Percentiles rank a stretch among this genome's conserved stretches.
These are phyloP conservation scores for Trematomus bernacchii DNA, from an alignment of 2,797 vertebrate genomes.

Conservation along the genomic window DNA sequence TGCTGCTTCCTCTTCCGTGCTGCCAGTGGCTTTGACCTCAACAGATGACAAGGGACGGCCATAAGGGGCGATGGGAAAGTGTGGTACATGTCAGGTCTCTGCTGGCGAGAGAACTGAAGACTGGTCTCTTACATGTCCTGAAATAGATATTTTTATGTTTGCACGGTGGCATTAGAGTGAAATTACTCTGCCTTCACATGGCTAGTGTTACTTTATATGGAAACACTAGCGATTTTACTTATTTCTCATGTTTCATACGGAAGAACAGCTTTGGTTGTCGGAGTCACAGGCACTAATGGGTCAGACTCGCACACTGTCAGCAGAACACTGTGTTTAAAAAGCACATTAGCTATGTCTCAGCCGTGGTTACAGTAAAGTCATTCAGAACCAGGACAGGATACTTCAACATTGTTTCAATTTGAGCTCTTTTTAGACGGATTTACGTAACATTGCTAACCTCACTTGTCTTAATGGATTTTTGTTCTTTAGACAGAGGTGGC, in stretches of 20 bases:
- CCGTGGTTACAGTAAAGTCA: background rate
- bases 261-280: slow-evolving; percentile 6
- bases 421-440: background rate
- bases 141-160: slow-evolving; percentile 15
- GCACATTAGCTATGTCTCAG: background rate
- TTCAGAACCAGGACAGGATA: background rate
- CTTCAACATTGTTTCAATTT: background rate
- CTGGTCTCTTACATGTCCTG: slow-evolving; percentile 11
- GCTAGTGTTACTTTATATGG: background rate
- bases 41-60: slow-evolving; percentile 56
- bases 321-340: background rate
- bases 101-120: slow-evolving; percentile 29
- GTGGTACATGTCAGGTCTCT: slow-evolving; percentile 47
- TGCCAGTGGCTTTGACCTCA: slow-evolving; percentile 72
- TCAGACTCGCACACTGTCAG: background rate
- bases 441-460: background rate
- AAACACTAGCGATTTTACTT: background rate
- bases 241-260: slow-evolving; percentile 6
- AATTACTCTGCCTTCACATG: background rate
- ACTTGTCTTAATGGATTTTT: background rate
- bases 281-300: background rate
- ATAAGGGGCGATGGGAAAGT: slow-evolving; percentile 29
- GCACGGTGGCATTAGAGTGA: background rate
- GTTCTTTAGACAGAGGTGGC: background rate
- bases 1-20: slow-evolving; percentile 62